These are phyloP conservation scores for Solenopsis fugax DNA, from an alignment of 1,140 invertebrate genomes.

Conservation along the genomic window DNA sequence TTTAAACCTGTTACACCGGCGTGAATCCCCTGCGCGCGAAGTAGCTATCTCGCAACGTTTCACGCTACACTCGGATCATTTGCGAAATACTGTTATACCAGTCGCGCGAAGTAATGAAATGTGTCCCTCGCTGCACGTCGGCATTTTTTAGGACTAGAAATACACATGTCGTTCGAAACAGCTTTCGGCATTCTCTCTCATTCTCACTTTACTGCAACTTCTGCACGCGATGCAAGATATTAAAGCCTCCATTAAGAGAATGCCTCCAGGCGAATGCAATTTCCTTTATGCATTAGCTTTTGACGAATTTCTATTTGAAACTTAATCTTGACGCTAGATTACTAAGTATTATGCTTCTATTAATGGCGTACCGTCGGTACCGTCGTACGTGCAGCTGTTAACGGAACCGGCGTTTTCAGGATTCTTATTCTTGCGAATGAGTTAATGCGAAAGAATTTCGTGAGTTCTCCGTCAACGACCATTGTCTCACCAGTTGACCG, in stretches of 20 bases:
- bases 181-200: background rate
- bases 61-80: constrained; percentile 46
- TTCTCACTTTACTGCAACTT: background rate
- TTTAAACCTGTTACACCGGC: constrained; percentile 62
- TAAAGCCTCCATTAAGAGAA: background rate
- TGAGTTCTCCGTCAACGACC: background rate
- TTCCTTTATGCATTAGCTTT: background rate
- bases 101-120: constrained; percentile 31
- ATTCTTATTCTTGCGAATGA: background rate
- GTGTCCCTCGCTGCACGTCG: background rate
- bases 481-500: constrained; percentile 20
- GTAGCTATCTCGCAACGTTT: constrained; percentile 46
- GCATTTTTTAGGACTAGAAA: constrained; percentile 6
- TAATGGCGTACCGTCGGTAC: background rate
- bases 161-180: background rate
- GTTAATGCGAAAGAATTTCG: background rate
- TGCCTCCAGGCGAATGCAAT: constrained; percentile 10
- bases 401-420: background rate
- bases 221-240: background rate
- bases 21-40: constrained; percentile 36
- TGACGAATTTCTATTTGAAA: background rate
- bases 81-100: constrained; percentile 54
- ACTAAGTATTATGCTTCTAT: background rate
- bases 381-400: background rate
- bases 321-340: background rate